Base-by-base conservation (phyloP, 1,140 invertebrate genomes). In the Lordiphosa mommai region DNA sequence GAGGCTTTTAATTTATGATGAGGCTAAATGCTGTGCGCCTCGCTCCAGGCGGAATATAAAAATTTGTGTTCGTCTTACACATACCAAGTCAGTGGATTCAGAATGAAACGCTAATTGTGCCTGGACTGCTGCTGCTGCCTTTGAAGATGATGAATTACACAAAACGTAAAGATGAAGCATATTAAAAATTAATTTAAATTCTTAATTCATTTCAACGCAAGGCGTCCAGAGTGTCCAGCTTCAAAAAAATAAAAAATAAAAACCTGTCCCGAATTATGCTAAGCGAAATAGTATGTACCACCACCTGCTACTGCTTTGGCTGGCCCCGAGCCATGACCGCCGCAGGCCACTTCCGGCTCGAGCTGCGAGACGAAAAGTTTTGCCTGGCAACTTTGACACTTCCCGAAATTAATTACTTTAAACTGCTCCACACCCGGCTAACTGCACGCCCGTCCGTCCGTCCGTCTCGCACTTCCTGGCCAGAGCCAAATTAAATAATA, bases 141-240 rank as follows among this genome's bases (percentile, higher is more conserved):
- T 80, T 80, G 76, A 80, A 80, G 74, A 74, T 82, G 61, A 76
- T 82, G 76, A 71, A 74, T 67, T 53, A 36, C 27, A 30, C 30
- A 13, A 38, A 29, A 30, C 34, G 27, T 32, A 56, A 41, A 47
- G 56, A 52, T 14, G 30, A 4, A 41, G 56, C 55, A 52, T 50
- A 82, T 82, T 80, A 71, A 82, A 80, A 80, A 80, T 80, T 76
- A 76, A 80, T 80, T 80, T 71, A 67, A 59, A 76, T 82, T 80
- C 61, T 82, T 68, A 71, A 82, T 80, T 63, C 68, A 67, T 71
- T 61, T 30, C 29, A 23, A 23, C 46, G 40, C 44, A 37, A 66
- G 43, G 13, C 55, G 61, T 30, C 32, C 60, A 63, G 40, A 65
- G 61, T 66, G 61, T 51, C 66, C 33, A 27, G 32, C 61, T 34